These are phyloP conservation scores for Oxystoma pomonae DNA, from an alignment of 2,888 invertebrate species.

Conservation along the genomic window DNA sequence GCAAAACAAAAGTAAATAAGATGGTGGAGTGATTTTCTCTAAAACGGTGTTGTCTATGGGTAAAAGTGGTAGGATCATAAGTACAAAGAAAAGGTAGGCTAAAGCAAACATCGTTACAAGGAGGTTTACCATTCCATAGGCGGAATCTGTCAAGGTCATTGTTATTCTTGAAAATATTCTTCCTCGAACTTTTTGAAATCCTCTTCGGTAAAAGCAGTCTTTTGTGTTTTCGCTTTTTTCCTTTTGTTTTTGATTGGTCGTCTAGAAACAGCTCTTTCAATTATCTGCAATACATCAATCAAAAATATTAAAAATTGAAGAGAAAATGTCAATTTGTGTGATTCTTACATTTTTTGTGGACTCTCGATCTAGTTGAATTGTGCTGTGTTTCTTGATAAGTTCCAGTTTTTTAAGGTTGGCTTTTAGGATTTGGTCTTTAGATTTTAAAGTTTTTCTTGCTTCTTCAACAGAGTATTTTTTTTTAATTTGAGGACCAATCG, in stretches of 20 bases:
- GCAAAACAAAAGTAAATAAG: conserved; percentile 33
- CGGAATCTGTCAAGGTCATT: conserved; percentile 32
- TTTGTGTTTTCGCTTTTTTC: conserved; percentile 49
- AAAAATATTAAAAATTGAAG: neutral
- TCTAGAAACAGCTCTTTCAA: conserved; percentile 53
- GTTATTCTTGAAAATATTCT: conserved; percentile 56
- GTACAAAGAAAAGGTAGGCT: conserved; percentile 36
- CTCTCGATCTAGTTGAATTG: conserved; percentile 37
- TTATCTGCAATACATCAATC: conserved; percentile 47
- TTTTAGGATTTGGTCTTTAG: conserved; percentile 38
- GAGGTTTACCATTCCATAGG: conserved; percentile 33
- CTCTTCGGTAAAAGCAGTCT: conserved; percentile 66
- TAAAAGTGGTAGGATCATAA: conserved; percentile 40
- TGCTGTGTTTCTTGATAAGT: conserved; percentile 36
- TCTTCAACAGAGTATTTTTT: conserved; percentile 41
- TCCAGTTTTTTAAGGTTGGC: conserved; percentile 41
- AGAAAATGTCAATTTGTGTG: neutral
- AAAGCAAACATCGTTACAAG: conserved; percentile 30
- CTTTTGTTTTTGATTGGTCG: conserved; percentile 47
- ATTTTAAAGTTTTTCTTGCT: conserved; percentile 36
- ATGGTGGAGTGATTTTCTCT: conserved; percentile 31
- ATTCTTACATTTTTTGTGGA: conserved; percentile 32
- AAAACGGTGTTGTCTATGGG: conserved; percentile 37
- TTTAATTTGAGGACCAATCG: conserved; percentile 29
- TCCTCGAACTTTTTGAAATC: conserved; percentile 64